A percentile compares a stretch with the other conserved stretches of the same genome.
Evolutionary conservation across 2,888 invertebrate genomes (phyloP).

Genomic region (Julus scandinavius): DNA sequence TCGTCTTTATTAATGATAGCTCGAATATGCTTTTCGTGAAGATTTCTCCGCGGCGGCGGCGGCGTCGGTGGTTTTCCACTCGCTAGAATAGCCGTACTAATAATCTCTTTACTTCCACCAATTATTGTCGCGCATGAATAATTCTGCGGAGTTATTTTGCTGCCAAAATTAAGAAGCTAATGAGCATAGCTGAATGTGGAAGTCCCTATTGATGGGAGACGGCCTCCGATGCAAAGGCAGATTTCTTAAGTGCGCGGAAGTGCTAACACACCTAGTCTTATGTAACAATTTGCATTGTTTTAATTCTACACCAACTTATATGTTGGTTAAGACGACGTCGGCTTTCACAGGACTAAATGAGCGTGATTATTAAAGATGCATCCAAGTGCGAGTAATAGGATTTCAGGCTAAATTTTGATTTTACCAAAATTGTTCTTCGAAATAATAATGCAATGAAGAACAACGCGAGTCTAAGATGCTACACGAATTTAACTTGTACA

Average conservation of each 20-base stretch:
- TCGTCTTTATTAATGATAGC: background rate
- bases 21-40: background rate
- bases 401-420: conserved; percentile 21
- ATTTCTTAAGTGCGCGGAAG: conserved; percentile 1
- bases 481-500: too few species aligned
- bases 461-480: too few species aligned
- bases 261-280: background rate
- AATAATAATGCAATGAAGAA: background rate
- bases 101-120: conserved; percentile 39
- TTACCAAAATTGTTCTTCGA: background rate
- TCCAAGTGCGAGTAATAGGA: conserved; percentile 34
- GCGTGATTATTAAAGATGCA: conserved; percentile 18
- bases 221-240: background rate
- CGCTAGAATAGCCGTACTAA: background rate
- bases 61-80: background rate
- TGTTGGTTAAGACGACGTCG: background rate
- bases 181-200: background rate
- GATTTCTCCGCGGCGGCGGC: background rate
- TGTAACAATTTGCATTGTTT: conserved; percentile 31
- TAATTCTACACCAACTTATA: background rate
- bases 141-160: conserved; percentile 30
- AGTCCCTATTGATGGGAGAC: background rate
- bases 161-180: conserved; percentile 12
- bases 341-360: background rate
- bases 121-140: conserved; percentile 22